Evolutionary conservation across 2,888 invertebrate species (phyloP), one percentile per base, ranked within the genome.

Genomic region (Xylota sylvarum): DNA sequence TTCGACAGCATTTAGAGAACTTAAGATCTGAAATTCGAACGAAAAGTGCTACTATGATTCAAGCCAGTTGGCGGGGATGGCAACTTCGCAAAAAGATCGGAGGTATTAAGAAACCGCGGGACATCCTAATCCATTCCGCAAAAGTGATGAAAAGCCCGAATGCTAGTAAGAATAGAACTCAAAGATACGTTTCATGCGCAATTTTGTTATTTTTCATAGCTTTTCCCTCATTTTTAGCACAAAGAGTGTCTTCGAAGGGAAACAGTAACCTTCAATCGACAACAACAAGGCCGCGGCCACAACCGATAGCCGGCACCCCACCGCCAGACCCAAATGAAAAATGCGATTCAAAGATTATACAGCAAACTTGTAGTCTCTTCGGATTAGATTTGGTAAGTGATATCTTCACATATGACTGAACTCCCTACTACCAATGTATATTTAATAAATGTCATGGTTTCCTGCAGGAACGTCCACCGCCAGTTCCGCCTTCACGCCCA

Each of bases 241-340:
- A 92, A 40, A 91, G 92, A 4, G 88, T 92, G 32, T 92, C 92
- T 10, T 90, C 92, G 12, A 92, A 92, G 73, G 81, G 67, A 65
- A 90, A 92, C 88, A 92, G 93, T 86, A 93, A 91, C 88, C 88
- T 90, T 5, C 89, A 89, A 30, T 91, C 92, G 46, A 93, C 93
- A 40, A 93, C 94, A 62, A 94, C 95, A n/a, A 93, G 97, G 76
- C 97, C 97, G 0, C 94, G 97, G 88, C 97, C 98, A 1, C 97
- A 97, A 89, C 97, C 98, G 32, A 97, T 98, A 89, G 96, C 97
- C 17, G 97, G 97, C 81, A 97, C 97, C 19, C 97, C 97, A 32
- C 97, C 97, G 3, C 96, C 96, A 35, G 97, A 97, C 91, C 95
- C 95, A 12, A 94, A 95, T 89, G 97, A 97, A 92, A 96, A 97